phyloP scores from a whole-genome alignment of 2,888 invertebrate species.

The Arrhopalites spinosus region DNA sequence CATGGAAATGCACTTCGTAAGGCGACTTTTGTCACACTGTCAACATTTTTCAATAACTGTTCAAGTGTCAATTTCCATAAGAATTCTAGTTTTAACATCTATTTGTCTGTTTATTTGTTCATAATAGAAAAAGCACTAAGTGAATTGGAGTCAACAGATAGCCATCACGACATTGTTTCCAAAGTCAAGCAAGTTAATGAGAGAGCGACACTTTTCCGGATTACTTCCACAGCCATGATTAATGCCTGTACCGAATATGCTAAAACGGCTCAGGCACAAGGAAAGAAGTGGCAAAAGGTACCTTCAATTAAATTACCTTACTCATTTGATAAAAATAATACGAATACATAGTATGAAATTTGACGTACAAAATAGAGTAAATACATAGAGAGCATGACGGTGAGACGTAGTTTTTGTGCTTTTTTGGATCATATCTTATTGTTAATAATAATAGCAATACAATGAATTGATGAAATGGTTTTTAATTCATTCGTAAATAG shows the following conservation, averaged over 20 bases:
- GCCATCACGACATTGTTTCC: constrained; percentile 68
- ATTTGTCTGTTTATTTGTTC: constrained; percentile 1
- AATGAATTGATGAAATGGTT: too few relatives aligned
- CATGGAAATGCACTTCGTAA: constrained; percentile 72
- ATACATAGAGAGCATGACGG: too few relatives aligned
- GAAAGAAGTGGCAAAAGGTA: constrained; percentile 83
- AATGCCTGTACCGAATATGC: constrained; percentile 92
- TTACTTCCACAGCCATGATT: constrained; percentile 96
- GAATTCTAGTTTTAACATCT: background rate
- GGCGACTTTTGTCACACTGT: background rate
- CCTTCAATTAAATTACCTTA: too few relatives aligned
- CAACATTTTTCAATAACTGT: background rate
- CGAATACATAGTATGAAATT: too few relatives aligned
- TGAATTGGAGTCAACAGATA: constrained; percentile 71
- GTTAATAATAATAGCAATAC: too few relatives aligned
- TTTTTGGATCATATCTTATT: too few relatives aligned
- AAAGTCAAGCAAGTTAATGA: constrained; percentile 90
- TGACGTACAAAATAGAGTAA: too few relatives aligned
- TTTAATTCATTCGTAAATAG: too few relatives aligned
- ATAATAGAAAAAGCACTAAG: constrained; percentile 64
- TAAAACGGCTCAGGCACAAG: constrained; percentile 85
- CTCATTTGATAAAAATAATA: too few relatives aligned
- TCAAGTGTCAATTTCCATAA: background rate
- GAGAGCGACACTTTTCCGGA: constrained; percentile 90
- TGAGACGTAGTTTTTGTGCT: too few relatives aligned